Base-by-base conservation (phyloP, 2,888 invertebrate species). In the Vannuccia rotundouncinata region DNA sequence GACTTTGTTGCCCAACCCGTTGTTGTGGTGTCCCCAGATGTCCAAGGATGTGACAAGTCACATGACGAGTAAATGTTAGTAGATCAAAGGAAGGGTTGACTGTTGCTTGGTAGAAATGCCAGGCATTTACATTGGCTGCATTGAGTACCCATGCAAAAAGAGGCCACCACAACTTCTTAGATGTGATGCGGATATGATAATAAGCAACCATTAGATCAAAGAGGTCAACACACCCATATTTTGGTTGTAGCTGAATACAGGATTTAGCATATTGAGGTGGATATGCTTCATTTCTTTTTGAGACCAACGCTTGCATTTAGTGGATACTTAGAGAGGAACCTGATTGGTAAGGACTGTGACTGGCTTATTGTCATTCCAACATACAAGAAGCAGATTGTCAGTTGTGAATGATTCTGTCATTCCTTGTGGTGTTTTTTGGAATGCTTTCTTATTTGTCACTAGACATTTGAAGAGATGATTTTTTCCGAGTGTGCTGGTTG, bases 211-310 rank as follows among this genome's bases (percentile, higher is more conserved):
- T 5, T 31, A 2, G 75, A 60, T 82, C 81, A 76, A 82, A 79
- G 27, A 81, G 77, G 60, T 81, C 81, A 13, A 81, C 79, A n/a
- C n/a, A n/a, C 78, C 82, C 80, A 81, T 81, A 22, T 74, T 75
- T 59, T 79, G 17, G 59, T 81, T 82, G 77, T 73, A 82, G 25
- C 79, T 66, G 17, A 25, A 29, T 13, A 82, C 75, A 25, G 31
- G 17, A 60, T 59, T 31, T 31, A 79, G 79, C 30, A 78, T 74
- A 1, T 22, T 28, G 29, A 81, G 45, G 25, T 60, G 22, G 13
- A 80, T 79, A 28, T 31, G 31, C 22, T 59, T 27, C 5, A 10
- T n/a, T 59, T 78, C 79, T 5, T 13, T 17, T 17, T 13, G 13
- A 0, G 75, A 79, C 77, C 76, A 79, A 10, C 77, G 31, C 29